Evolutionary conservation across 2,888 invertebrate species (phyloP).

Genomic region (Pharmacophagus antenor): DNA sequence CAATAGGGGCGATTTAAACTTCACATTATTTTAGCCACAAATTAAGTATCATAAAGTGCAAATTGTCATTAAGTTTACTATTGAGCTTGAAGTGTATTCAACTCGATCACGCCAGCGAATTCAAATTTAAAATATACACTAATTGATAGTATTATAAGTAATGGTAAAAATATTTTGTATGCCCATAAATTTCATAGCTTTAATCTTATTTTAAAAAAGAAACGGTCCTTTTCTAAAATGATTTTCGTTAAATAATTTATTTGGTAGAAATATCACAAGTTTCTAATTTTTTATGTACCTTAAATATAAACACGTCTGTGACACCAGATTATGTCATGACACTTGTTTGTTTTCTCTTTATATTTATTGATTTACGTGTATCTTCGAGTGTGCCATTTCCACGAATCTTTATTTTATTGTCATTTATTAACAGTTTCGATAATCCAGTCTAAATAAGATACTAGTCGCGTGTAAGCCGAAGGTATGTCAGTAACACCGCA

Average conservation of each 20-base stretch:
- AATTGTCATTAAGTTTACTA: no score
- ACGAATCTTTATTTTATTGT: background rate
- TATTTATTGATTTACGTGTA: background rate
- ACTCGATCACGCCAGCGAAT: no score
- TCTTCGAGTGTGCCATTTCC: background rate
- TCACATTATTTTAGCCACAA: no score
- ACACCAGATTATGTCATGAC: no score
- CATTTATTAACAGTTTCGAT: constrained; percentile 26
- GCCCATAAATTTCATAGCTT: background rate
- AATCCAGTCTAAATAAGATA: constrained; percentile 81
- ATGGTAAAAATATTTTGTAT: no score
- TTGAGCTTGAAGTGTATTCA: no score
- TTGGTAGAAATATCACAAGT: background rate
- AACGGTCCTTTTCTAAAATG: background rate
- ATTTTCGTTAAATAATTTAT: background rate
- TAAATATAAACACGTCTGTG: no score
- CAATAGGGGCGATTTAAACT: no score
- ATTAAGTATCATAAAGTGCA: no score
- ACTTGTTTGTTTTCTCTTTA: background rate
- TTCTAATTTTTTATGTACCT: no score
- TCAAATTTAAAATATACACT: no score
- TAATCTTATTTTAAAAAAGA: background rate
- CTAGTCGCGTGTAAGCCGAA: constrained; percentile 82
- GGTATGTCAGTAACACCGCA: constrained; percentile 71
- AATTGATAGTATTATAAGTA: no score